Base-by-base conservation (phyloP, 2,113 vertebrate species). In the Peromyscus maniculatus region DNA sequence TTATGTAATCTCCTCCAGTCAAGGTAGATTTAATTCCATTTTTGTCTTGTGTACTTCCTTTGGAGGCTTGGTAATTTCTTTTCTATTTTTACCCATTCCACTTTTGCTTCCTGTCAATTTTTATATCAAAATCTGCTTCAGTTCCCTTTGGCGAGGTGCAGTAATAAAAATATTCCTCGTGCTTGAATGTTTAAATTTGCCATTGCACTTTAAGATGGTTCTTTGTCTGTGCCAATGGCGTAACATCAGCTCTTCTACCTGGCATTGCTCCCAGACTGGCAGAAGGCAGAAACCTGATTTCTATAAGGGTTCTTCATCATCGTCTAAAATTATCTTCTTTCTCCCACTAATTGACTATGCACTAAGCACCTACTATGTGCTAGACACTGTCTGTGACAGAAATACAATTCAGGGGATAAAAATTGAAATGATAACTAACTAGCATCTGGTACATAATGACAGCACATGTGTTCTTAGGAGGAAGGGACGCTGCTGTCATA, bases 71-170 rank as follows among this genome's bases (percentile, higher is more conserved):
- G 71, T 94, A 97, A 97, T 97, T 97, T 97, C 95, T 97, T 95
- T 97, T 96, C 97, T 98, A 97, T 98, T 97, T 97, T 97, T 97
- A 97, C 59, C 79, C 95, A 93, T 90, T 93, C 95, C 78, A 75
- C 87, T 97, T 97, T 96, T 91, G 91, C 94, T 98, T 97, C 98
- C 96, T 97, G 94, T 97, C 97, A 96, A 94, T 97, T 98, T 97
- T 96, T 96, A 89, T 92, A 97, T 94, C 97, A 91, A 95, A 97
- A 97, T 93, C 91, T 97, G 97, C 72, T 95, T 96, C 84, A 33
- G 72, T 95, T 95, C 95, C 91, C 96, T 80, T 96, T 97, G 97
- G 96, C 97, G 96, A 97, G 96, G 77, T 96, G 91, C 93, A 87
- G 69, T 93, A 71, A 91, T 97, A 94, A 97, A 97, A 97, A 96